Base-by-base conservation (phyloP, 2,113 vertebrate genomes). In the Chaenogobius annularis region DNA sequence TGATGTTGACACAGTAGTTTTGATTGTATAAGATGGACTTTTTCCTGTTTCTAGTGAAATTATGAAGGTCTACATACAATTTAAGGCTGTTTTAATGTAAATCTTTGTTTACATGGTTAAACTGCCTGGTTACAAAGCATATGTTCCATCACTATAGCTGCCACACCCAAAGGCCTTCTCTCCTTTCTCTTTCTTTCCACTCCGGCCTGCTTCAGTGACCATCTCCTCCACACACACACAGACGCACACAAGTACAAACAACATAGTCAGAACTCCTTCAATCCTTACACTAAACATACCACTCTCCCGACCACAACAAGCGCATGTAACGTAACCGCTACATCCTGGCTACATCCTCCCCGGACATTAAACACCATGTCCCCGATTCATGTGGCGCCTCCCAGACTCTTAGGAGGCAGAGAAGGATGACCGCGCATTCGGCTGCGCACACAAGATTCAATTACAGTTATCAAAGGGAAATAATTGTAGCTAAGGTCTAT, bases 131-230 rank as follows among this genome's bases (percentile, higher is more conserved):
- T 14, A 62, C 7, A 62, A 40, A 63, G 19, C 23, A 11, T 9
- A 20, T 31, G 19, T 31, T 72, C 31, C 59, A 11, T 66, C 52
- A 48, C 13, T 40, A 43, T 31, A 40, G 26, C 68, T 61, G 81
- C 84, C 84, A 83, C 85, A 81, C 85, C 82, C 85, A 78, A 71
- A 9, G 56, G 35, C 64, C 44, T 8, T 20, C 19, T 6, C 63
- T 65, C 62, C 22, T n/a, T 44, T 14, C 37, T 20, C 62, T 44
- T 17, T 11, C 35, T n/a, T 5, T 43, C 37, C 35, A n/a, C 58
- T 61, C 13, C 7, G 58, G 58, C 61, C 61, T 63, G 35, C 61
- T 47, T 35, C 15, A 44, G 5, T 40, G 35, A 2, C 12, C 44
- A 11, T 19, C 54, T 58, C 59, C 58, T 62, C 31, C 61, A 59